Evolutionary conservation across 2,888 invertebrate species (phyloP), one percentile per base, ranked within the genome.

Genomic region (Tinea pellionella): DNA sequence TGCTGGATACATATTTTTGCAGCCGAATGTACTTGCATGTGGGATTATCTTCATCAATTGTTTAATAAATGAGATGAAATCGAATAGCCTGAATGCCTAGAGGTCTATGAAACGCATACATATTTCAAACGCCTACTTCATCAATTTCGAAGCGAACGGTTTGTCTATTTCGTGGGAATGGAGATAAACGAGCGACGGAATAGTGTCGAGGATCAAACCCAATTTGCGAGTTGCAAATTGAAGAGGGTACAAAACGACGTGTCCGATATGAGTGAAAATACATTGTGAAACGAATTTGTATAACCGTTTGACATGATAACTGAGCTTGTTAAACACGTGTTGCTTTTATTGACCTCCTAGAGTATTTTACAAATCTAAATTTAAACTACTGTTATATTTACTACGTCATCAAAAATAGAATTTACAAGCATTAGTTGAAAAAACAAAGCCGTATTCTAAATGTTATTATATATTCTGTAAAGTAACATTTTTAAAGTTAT

Each of bases 181-280:
- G 78, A 80, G 78, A 80, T 77, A 80, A 80, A 80, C 74, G 79
- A 77, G 71, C 71, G 66, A 68, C 66, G 68, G 70, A 76, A 75
- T 75, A 76, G 79, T 76, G 76, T 77, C 75, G 76, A 73, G 75
- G 74, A 74, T 74, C 75, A 73, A 77, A 78, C 76, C 74, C 75
- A 77, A 78, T 78, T 78, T 78, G 71, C 70, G 69, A 72, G 66
- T 74, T 68, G 72, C 71, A 76, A 75, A 77, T 77, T 76, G 75
- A 77, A 75, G 71, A 77, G 74, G 73, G 73, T 61, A 32, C 57
- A 37, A 51, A 41, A 60, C 43, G 53, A 32, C 53, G 41, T 37
- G 37, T 24, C 55, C 56, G 60, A 60, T 55, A 55, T 43, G 24
- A 19, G 60, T 37, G 41, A 42, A 59, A 32, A 59, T 43, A 59